Base-by-base conservation (phyloP, 1,140 invertebrate species). In the Zophobas morio region DNA sequence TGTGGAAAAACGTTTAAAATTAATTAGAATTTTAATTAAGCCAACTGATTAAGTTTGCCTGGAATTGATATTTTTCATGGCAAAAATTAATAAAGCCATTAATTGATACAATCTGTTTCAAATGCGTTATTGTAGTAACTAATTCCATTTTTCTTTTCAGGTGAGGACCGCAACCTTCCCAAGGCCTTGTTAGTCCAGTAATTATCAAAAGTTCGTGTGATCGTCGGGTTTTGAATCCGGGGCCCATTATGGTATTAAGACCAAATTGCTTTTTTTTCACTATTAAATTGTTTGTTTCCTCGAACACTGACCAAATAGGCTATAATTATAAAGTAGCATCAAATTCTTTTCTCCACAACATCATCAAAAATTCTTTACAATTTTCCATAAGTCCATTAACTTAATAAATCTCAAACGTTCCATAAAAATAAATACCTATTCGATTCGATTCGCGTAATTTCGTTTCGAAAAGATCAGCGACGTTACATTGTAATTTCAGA, bases 21-120 rank as follows among this genome's bases (percentile, higher is more conserved):
- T 63, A 63, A 63, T 63, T 66, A 66, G 42, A 66, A 66, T 6
- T 66, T 66, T 66, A 66, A 66, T 66, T 66, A 42, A 66, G 42
- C 39, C n/a, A 42, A 66, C 39, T 46, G 42, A 46, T 36, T 20
- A 20, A 20, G 20, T 20, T 20, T 20, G 20, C 20, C 20, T 0
- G 0, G 20, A 20, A 20, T 20, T 20, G 20, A 20, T 20, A 20
- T 20, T 20, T 20, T 20, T 20, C 20, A 20, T 20, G 20, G 20
- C 20, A 20, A 20, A 20, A 20, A 20, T 20, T 20, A 20, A 20
- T 20, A 20, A 20, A 20, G 20, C 20, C 20, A 20, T 20, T 20
- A 20, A 20, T 0, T 20, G 0, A 20, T 20, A 20, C 20, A 20
- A 20, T 20, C 20, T 20, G 20, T 20, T 20, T 20, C 0, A 20